Base-by-base conservation (phyloP, 1,140 invertebrate genomes). In the Platyscapa corneri region DNA sequence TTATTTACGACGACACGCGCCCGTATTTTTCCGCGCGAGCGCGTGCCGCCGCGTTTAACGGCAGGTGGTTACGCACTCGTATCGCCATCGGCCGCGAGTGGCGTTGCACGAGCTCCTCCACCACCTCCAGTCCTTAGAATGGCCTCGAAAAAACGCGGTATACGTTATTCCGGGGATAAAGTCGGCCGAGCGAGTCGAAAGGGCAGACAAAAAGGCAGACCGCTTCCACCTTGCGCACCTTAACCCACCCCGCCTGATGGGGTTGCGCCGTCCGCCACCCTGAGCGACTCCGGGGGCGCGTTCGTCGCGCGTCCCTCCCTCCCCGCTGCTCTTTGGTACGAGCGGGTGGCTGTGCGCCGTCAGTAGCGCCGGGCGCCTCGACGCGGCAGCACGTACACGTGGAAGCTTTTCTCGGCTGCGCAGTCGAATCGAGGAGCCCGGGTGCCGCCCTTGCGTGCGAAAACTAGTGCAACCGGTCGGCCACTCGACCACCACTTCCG, bases 311-410 rank as follows among this genome's bases (percentile, higher is more conserved):
- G 6, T 18, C 70, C 39, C 37, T 3, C 37, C 70, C 67, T 14
- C 67, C 46, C 67, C 16, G n/a, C 49, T n/a, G 16, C 34, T 20
- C 23, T 12, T 39, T 42, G 32, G 46, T 16, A 37, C n/a, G 32
- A 10, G 82, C 34, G 72, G 27, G 72, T 32, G 72, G 32, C 70
- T 32, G 46, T 16, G 30, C 75, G 56, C 75, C 75, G 77, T 88
- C 90, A 91, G 90, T 91, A 91, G 88, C 88, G 90, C 90, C 89
- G 88, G 88, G 89, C 88, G 88, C 88, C 87, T 90, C 89, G 84
- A 90, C 89, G 90, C 89, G 90, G 88, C 88, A 90, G 76, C 86
- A 90, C 89, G 88, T 86, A 78, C 67, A 82, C 64, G 34, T 79
- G 84, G 84, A 42, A 87, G 86, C 65, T 12, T 34, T 72, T 75